Base-by-base conservation (phyloP, 2,888 invertebrate species). In the Lumbricus terrestris region DNA sequence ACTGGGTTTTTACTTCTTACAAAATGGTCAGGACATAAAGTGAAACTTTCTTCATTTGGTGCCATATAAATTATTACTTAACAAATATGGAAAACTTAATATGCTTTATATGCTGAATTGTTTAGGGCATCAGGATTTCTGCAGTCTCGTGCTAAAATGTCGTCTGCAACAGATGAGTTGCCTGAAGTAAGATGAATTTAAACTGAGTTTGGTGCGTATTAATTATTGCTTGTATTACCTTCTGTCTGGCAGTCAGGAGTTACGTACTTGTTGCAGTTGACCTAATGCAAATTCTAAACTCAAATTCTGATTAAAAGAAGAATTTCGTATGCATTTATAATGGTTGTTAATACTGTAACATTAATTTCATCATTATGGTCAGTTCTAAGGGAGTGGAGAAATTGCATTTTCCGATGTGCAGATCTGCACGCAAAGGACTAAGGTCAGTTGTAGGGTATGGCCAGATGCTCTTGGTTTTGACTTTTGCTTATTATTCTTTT, bases 151-250 rank as follows among this genome's bases (percentile, higher is more conserved):
- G 34, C 35, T 8, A 85, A 33, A 85, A 85, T 85, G 85, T 85
- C 85, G 20, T 35, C 85, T 85, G 23, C 85, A 35, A 85, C 85
- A 34, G 85, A 85, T 33, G 85, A 85, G 35, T 85, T 85, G 85
- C 85, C 85, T 35, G 85, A 85, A 85, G 85, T 85, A 85, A 85
- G 85, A 35, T 85, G 34, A 34, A 47, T 69, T n/a, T 69, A 16
- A 69, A 69, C 69, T 69, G 69, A 2, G 29, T n/a, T n/a, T n/a
- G n/a, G n/a, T n/a, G n/a, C n/a, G n/a, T n/a, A n/a, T n/a, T n/a
- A n/a, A n/a, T n/a, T n/a, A n/a, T n/a, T 69, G n/a, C 29, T n/a
- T n/a, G n/a, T 69, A 1, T 69, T 29, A 1, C 69, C 5, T 69
- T 29, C 29, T 69, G 69, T 69, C 29, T n/a, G 69, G n/a, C n/a